phyloP scores from a whole-genome alignment of 2,113 vertebrate genomes.

The Dinomys branickii region DNA sequence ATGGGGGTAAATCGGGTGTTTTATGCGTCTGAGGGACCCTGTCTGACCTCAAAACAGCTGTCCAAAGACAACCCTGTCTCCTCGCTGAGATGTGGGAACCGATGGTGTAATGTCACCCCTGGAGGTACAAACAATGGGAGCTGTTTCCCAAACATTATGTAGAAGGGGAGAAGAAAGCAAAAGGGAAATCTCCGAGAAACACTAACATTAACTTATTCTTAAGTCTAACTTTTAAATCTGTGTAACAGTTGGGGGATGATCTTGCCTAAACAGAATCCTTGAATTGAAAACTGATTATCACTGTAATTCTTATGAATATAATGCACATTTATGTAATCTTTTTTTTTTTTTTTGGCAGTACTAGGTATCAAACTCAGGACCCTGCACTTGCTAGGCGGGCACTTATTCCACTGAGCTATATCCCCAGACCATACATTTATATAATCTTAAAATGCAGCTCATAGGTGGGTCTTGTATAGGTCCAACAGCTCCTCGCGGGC shows the following conservation, averaged over 20 bases:
- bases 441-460: background rate
- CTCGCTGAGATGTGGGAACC: background rate
- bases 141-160: background rate
- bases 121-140: background rate
- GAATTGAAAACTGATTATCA: background rate
- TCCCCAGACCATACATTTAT: no score
- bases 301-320: conserved; percentile 10
- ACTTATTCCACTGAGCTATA: no score
- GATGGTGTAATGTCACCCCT: background rate
- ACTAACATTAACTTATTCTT: background rate
- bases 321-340: conserved; percentile 2
- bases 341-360: no score
- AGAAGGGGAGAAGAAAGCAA: background rate
- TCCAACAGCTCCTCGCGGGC: background rate
- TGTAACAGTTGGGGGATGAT: background rate
- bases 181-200: background rate
- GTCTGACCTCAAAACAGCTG: background rate
- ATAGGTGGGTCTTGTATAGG: background rate
- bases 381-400: no score
- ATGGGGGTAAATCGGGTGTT: background rate
- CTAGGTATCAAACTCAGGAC: no score
- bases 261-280: background rate
- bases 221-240: background rate
- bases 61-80: background rate
- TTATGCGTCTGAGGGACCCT: background rate